Conservation (phyloP, 37 sponge, comb jelly and placozoan genomes). For the Agelas oroides region DNA sequence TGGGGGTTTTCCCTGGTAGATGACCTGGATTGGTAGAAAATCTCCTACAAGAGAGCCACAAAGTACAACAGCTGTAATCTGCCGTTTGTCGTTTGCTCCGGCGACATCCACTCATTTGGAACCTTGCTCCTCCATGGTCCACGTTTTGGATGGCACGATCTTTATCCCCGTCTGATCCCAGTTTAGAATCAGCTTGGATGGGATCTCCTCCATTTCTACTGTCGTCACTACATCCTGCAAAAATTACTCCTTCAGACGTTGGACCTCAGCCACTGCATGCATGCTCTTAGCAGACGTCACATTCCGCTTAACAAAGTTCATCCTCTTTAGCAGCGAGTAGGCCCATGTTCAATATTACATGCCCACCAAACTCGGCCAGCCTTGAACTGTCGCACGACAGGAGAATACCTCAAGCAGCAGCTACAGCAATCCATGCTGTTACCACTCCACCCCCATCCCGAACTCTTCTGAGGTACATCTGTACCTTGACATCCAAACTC, state of each 20-base stretch:
- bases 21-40: slow-evolving; percentile 48
- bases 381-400: slow-evolving; percentile 7
- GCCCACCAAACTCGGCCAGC: slow-evolving; percentile 45
- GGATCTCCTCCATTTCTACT: slow-evolving; percentile 40
- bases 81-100: slow-evolving; percentile 44
- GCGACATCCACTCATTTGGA: slow-evolving; percentile 25
- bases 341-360: slow-evolving; percentile 53
- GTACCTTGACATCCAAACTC: not conserved
- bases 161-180: slow-evolving; percentile 65
- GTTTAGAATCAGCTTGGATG: slow-evolving; percentile 39
- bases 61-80: slow-evolving; percentile 63
- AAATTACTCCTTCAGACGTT: slow-evolving; percentile 28
- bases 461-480: slow-evolving; percentile 30
- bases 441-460: slow-evolving; percentile 48
- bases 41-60: slow-evolving; percentile 14
- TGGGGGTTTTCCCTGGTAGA: slow-evolving; percentile 54
- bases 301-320: slow-evolving; percentile 51
- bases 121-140: slow-evolving; percentile 45
- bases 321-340: slow-evolving; percentile 16
- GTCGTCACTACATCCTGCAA: slow-evolving; percentile 9
- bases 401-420: slow-evolving; percentile 38
- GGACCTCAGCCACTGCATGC: slow-evolving; percentile 12
- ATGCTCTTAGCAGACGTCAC: slow-evolving; percentile 26
- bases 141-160: slow-evolving; percentile 36
- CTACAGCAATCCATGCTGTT: slow-evolving; percentile 27